These are phyloP conservation scores for Mus pahari DNA, from an alignment of 2,113 vertebrate species.

Conservation along the genomic window DNA sequence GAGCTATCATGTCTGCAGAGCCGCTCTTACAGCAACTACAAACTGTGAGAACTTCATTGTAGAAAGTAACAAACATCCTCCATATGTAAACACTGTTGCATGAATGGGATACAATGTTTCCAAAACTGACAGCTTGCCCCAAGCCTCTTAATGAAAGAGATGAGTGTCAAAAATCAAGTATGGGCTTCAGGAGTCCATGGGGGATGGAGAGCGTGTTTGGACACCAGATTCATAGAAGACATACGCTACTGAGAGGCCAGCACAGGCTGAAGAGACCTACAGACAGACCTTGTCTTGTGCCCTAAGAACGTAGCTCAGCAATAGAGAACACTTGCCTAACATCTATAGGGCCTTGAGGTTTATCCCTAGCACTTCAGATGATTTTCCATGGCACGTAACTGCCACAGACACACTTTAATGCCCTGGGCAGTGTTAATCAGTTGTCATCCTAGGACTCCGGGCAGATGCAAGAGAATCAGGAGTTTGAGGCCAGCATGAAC, in stretches of 20 bases:
- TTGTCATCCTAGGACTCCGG: background rate
- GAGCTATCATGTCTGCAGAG: background rate
- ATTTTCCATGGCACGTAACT: background rate
- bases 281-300: background rate
- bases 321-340: background rate
- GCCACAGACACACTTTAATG: background rate
- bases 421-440: background rate
- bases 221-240: background rate
- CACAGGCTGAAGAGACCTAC: background rate
- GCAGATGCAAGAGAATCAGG: background rate
- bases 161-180: background rate
- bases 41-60: background rate
- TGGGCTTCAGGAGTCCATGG: background rate
- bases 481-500: background rate
- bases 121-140: background rate
- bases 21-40: background rate
- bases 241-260: background rate
- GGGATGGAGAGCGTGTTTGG: background rate
- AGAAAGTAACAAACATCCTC: background rate
- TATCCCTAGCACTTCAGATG: background rate
- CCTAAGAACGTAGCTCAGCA: background rate
- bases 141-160: background rate
- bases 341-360: background rate
- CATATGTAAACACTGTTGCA: background rate
- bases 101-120: constrained; percentile 9